Base-by-base conservation (phyloP, 2,888 invertebrate genomes). In the Aelia acuminata region DNA sequence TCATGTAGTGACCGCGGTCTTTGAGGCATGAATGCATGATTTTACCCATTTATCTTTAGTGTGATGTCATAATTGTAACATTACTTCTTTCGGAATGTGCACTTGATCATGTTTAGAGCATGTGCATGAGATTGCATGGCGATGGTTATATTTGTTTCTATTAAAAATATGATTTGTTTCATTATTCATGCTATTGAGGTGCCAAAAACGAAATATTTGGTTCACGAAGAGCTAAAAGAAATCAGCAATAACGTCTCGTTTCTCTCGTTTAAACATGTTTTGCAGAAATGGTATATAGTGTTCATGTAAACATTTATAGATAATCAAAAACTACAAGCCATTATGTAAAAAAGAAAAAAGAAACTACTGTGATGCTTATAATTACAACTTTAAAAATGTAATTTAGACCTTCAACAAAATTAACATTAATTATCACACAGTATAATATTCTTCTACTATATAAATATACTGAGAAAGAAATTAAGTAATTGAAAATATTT, bases 21-120 rank as follows among this genome's bases (percentile, higher is more conserved):
- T 80, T 50, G 53, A n/a, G 0, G 86, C 86, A 86, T 86, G 86
- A 2, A 43, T 86, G 63, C 53, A 86, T 86, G 43, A 80, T 43
- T 35, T 35, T 35, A 35, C 35, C 31, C 13, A 8, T 26, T 57
- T 26, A 57, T 57, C 57, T 57, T 26, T 26, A 57, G 11, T 57
- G 57, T 57, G 4, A 15, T 35, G 31, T 1, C 22, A 35, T 70
- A 0, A 31, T 35, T 70, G 31, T 70, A 13, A n/a, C n/a, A n/a
- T n/a, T n/a, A n/a, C n/a, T n/a, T n/a, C 22, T 57, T 26, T 35
- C 8, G 18, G 63, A 70, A 70, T 70, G 63, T 70, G 63, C 63
- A 70, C 31, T 70, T 70, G 31, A 35, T 35, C 7, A 2, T 18
- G 5, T 8, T 7, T 35, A 26, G 26, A 57, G 63, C 63, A 70